Conservation (phyloP, 2,797 vertebrate species). For the Momotus momota region DNA sequence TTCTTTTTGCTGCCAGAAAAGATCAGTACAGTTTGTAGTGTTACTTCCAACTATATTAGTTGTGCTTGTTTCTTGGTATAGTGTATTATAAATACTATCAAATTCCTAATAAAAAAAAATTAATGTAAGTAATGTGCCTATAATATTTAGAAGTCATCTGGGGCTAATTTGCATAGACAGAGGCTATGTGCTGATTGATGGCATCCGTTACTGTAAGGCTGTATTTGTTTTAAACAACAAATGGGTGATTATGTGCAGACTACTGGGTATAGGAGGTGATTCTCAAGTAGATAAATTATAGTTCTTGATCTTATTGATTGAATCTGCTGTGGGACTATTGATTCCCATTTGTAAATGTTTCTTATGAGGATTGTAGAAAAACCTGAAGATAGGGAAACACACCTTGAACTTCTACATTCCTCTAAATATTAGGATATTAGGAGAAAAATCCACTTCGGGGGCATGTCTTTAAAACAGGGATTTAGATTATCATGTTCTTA, state of each 20-base stretch:
- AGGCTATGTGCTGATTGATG: slow-evolving; percentile 61
- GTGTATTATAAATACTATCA: slow-evolving; percentile 6
- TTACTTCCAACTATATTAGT: background rate
- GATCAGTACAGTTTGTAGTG: slow-evolving; percentile 5
- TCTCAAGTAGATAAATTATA: slow-evolving; percentile 34
- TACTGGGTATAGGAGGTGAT: slow-evolving; percentile 30
- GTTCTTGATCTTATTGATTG: slow-evolving; percentile 44
- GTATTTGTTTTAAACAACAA: slow-evolving; percentile 65
- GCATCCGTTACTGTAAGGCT: slow-evolving; percentile 36
- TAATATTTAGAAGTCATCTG: slow-evolving; percentile 16
- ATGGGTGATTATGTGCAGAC: slow-evolving; percentile 54
- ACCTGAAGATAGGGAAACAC: background rate
- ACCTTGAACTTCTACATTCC: background rate
- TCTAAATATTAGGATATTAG: background rate
- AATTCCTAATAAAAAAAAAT: slow-evolving; percentile 45
- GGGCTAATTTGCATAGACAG: slow-evolving; percentile 44
- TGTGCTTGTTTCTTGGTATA: slow-evolving; percentile 41
- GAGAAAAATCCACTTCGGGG: background rate
- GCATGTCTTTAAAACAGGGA: background rate
- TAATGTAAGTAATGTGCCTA: slow-evolving; percentile 39
- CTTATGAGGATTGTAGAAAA: background rate
- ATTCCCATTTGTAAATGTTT: slow-evolving; percentile 16
- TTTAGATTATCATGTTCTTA: background rate
- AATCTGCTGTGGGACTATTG: slow-evolving; percentile 29
- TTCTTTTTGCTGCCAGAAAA: slow-evolving; percentile 60